phyloP scores from a whole-genome alignment of 2,113 vertebrate genomes.

The Labeo rohita region DNA sequence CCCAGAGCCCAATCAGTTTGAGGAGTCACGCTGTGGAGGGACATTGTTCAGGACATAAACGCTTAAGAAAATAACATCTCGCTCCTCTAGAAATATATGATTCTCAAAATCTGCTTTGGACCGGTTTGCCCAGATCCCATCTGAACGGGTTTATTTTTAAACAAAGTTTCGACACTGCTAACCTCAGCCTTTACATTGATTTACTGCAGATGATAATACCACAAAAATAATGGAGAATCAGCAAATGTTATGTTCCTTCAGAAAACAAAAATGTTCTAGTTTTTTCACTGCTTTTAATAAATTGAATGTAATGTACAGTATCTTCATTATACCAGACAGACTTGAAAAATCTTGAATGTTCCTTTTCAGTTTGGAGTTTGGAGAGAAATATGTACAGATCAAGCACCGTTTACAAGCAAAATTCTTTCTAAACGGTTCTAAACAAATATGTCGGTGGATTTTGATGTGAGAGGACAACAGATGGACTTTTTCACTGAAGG shows the following conservation, averaged over 20 bases:
- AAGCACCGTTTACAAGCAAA: no score
- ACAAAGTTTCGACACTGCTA: not conserved
- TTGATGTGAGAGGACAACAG: no score
- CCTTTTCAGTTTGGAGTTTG: no score
- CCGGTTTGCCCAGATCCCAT: not conserved
- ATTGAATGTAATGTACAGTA: not conserved
- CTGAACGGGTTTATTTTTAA: not conserved
- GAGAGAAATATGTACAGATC: no score
- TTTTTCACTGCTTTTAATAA: not conserved
- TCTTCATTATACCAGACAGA: not conserved
- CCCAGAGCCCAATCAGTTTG: not conserved
- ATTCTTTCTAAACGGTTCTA: no score
- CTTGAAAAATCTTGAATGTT: not conserved
- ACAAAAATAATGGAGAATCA: not conserved
- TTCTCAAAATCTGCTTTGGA: conserved; percentile 2
- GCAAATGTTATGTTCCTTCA: not conserved
- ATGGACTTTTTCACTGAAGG: no score
- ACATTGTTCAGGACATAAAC: conserved; percentile 15
- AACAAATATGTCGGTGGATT: no score
- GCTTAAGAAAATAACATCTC: conserved; percentile 23
- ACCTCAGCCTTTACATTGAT: conserved; percentile 16
- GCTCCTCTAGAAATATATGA: conserved; percentile 4
- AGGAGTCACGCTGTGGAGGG: conserved; percentile 2
- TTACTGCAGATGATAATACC: not conserved
- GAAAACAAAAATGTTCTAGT: not conserved